Evolutionary conservation across 2,888 invertebrate species (phyloP).

Genomic region (Netelia melanura): DNA sequence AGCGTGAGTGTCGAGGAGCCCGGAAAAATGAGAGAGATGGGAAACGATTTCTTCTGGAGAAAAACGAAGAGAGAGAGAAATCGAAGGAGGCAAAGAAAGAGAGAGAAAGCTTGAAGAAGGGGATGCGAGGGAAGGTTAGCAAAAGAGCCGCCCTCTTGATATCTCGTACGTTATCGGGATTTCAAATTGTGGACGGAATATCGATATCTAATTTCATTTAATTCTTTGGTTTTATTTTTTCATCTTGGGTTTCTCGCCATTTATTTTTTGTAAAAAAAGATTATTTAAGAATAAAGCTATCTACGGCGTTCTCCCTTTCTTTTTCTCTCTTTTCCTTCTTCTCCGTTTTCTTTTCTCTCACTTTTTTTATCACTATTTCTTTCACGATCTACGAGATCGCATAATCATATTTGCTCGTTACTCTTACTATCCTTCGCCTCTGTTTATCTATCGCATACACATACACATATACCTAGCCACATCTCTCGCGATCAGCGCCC

Average conservation of each 20-base stretch:
- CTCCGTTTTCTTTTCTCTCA: neutral
- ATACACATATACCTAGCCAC: neutral
- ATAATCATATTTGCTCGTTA: conserved; percentile 59
- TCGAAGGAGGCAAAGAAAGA: neutral
- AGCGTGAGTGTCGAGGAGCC: conserved; percentile 46
- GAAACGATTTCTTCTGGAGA: conserved; percentile 33
- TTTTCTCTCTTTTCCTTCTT: neutral
- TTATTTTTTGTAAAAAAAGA: neutral
- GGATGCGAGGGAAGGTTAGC: conserved; percentile 8
- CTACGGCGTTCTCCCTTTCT: neutral
- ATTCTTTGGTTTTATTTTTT: neutral
- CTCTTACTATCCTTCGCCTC: conserved; percentile 39
- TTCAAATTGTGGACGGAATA: conserved; percentile 54
- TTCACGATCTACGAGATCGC: conserved; percentile 24
- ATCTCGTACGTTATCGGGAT: conserved; percentile 40
- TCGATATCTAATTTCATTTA: conserved; percentile 58
- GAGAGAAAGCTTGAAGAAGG: conserved; percentile 2
- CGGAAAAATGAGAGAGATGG: conserved; percentile 47
- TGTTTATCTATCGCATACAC: conserved; percentile 31
- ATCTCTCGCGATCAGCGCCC: conserved; percentile 29
- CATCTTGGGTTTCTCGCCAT: neutral
- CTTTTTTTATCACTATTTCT: conserved; percentile 6
- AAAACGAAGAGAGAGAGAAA: conserved; percentile 18
- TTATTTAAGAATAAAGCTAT: neutral
- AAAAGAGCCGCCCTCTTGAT: conserved; percentile 20